phyloP scores from a whole-genome alignment of 2,797 vertebrate species.

The Aratinga solstitialis region DNA sequence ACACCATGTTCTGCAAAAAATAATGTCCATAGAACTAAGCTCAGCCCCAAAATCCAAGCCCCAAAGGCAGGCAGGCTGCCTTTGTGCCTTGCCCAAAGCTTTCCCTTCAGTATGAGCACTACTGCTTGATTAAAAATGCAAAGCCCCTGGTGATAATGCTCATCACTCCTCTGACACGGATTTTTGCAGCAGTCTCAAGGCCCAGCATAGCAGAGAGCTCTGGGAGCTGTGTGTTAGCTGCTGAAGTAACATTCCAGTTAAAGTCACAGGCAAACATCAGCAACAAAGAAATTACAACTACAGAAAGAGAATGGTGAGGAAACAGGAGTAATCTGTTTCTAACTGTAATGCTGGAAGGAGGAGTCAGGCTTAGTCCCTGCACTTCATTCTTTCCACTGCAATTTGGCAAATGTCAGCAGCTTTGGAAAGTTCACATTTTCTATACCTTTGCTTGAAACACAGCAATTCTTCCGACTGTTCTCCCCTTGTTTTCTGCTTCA shows the following conservation, averaged over 20 bases:
- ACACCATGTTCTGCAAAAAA: neutral
- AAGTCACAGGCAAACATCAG: neutral
- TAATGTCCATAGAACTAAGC: neutral
- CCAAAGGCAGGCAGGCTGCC: neutral
- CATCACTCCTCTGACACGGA: neutral
- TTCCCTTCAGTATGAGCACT: neutral
- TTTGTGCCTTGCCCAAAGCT: neutral
- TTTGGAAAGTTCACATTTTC: neutral
- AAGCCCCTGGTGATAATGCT: neutral
- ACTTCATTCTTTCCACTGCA: neutral
- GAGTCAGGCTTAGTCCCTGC: neutral
- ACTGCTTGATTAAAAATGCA: neutral
- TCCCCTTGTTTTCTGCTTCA: neutral
- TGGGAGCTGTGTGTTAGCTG: neutral
- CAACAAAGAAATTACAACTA: neutral
- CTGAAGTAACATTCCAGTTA: neutral
- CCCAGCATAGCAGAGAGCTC: rapidly evolving
- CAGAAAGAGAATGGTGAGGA: neutral
- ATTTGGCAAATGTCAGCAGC: neutral
- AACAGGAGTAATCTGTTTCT: neutral
- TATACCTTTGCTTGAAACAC: neutral
- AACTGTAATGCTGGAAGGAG: neutral
- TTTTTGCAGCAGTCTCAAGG: neutral
- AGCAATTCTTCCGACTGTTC: neutral
- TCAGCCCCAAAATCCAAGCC: neutral